A percentile compares a stretch with the other conserved stretches of the same genome.
Evolutionary conservation across 2,888 invertebrate species (phyloP).

Genomic region (Arrhopalites spinosus): DNA sequence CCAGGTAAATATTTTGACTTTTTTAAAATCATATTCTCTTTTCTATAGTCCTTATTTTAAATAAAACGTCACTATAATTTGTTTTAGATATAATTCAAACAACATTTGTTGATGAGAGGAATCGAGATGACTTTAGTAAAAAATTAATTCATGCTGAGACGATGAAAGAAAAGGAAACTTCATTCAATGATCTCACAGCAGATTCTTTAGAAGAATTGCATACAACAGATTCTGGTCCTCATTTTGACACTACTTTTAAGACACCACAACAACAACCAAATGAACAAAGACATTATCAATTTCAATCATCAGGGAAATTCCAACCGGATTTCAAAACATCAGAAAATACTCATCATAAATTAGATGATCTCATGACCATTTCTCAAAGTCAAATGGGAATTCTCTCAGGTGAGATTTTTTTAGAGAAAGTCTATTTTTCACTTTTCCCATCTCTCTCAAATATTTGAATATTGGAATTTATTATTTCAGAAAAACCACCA

Average conservation of each 20-base stretch:
- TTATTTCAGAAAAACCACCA: conserved; percentile 54
- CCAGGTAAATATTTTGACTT: no score
- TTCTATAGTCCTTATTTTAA: no score
- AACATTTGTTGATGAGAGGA: conserved; percentile 30
- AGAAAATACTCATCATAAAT: conserved; percentile 15
- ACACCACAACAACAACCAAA: background rate
- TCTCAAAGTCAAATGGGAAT: conserved; percentile 50
- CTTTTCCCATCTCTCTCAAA: no score
- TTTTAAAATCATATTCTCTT: no score
- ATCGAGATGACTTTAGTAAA: conserved; percentile 27
- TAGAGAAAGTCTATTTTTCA: no score
- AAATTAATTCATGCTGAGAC: conserved; percentile 44
- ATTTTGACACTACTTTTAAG: background rate
- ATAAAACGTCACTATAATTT: no score
- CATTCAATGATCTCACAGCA: conserved; percentile 40
- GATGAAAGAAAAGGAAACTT: conserved; percentile 7
- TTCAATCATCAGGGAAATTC: background rate
- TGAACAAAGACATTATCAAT: background rate
- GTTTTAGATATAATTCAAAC: conserved; percentile 41
- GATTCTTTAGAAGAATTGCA: conserved; percentile 52
- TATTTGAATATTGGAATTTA: no score
- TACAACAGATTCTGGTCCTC: background rate
- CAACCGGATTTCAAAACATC: conserved; percentile 1
- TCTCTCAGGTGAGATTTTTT: no score
- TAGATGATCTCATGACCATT: conserved; percentile 32